Evolutionary conservation across 2,113 vertebrate genomes (phyloP).

Genomic region (Xenopus tropicalis): UCB_Xtro_10.0 CM004444.2:127528501-127529000

Average conservation of each 20-base stretch:
- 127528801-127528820: slow-evolving; percentile 99
- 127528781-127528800: slow-evolving; percentile 99
- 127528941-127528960: slow-evolving; percentile 99
- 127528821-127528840: slow-evolving; percentile 99
- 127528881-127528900: slow-evolving; percentile 97
- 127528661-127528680: slow-evolving; percentile 66
- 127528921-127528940: slow-evolving; percentile 89
- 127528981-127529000: slow-evolving; percentile 98
- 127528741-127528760: slow-evolving; percentile 99
- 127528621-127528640: slow-evolving; percentile 53
- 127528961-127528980: slow-evolving; percentile 99
- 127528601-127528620: slow-evolving; percentile 42
- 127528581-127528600: too few relatives aligned
- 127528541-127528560: too few relatives aligned
- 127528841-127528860: slow-evolving; percentile 99
- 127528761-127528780: slow-evolving; percentile 99
- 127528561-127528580: too few relatives aligned
- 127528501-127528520: too few relatives aligned
- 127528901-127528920: slow-evolving; percentile 85
- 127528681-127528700: slow-evolving; percentile 79
- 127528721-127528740: slow-evolving; percentile 92
- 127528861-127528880: slow-evolving; percentile 99
- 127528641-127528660: slow-evolving; percentile 49
- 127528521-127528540: too few relatives aligned
- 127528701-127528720: slow-evolving; percentile 81